Evolutionary conservation across 2,888 invertebrate species (phyloP).

Genomic region (Machimus atricapillus): DNA sequence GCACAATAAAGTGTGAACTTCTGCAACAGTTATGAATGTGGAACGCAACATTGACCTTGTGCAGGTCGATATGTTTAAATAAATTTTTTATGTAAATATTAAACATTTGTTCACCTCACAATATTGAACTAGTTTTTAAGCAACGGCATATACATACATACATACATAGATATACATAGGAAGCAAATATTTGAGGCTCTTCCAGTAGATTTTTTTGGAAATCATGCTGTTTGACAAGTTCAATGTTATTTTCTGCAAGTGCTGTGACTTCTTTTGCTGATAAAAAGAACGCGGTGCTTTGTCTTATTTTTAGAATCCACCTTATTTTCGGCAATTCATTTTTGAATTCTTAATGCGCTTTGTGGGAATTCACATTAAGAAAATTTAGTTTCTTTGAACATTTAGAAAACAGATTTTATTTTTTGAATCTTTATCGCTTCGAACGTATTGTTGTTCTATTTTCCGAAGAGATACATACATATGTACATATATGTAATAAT

Average conservation of each 20-base stretch:
- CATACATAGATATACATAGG: neutral
- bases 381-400: neutral
- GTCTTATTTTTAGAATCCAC: no score
- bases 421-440: no score
- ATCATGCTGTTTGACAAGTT: neutral
- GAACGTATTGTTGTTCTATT: no score
- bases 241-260: neutral
- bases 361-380: neutral
- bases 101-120: neutral
- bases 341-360: no score
- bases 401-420: no score
- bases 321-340: no score
- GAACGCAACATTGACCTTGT: neutral
- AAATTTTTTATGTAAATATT: neutral
- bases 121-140: neutral
- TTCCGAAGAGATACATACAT: no score
- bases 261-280: neutral
- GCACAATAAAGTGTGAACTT: neutral
- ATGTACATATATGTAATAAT: no score
- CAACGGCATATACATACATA: neutral
- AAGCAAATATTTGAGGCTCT: neutral
- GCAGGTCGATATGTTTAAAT: neutral
- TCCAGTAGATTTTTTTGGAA: neutral
- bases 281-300: neutral
- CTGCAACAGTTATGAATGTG: neutral